These are phyloP conservation scores for Gadus chalcogrammus DNA, from an alignment of 2,113 vertebrate genomes.

Conservation along the genomic window DNA sequence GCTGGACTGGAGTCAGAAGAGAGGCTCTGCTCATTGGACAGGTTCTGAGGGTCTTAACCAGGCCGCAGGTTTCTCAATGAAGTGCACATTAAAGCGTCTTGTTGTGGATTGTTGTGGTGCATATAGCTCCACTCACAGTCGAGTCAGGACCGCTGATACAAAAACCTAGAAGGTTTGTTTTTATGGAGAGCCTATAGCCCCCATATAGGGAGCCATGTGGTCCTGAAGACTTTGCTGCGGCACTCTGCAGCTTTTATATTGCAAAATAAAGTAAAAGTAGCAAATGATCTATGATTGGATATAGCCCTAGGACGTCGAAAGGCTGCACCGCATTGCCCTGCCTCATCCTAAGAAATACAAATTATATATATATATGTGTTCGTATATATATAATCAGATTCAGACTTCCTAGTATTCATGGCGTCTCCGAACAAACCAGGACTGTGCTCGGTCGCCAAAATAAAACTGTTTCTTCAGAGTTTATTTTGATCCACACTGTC, in stretches of 20 bases:
- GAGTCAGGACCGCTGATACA: too few relatives aligned
- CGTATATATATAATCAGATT: not conserved
- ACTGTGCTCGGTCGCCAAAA: not conserved
- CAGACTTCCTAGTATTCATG: not conserved
- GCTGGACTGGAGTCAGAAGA: not conserved
- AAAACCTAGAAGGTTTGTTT: too few relatives aligned
- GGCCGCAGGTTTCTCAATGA: not conserved
- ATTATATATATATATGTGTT: not conserved
- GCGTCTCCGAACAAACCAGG: slow-evolving; percentile 1
- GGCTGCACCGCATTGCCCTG: not conserved
- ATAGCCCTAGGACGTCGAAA: not conserved
- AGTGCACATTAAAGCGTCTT: not conserved
- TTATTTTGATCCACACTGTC: too few relatives aligned
- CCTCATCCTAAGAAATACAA: not conserved
- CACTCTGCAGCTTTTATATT: not conserved
- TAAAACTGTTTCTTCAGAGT: not conserved
- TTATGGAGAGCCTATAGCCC: too few relatives aligned
- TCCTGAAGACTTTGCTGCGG: not conserved
- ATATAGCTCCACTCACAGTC: not conserved
- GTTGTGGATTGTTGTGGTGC: not conserved
- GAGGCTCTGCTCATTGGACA: not conserved
- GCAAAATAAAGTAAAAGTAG: not conserved
- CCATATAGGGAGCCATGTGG: too few relatives aligned
- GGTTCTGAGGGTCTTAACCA: not conserved
- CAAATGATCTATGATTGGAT: too few relatives aligned